A percentile compares a stretch with the other conserved stretches of the same genome.
Evolutionary conservation across 1,140 invertebrate genomes (phyloP).

Genomic region (Diabrotica undecimpunctata): DNA sequence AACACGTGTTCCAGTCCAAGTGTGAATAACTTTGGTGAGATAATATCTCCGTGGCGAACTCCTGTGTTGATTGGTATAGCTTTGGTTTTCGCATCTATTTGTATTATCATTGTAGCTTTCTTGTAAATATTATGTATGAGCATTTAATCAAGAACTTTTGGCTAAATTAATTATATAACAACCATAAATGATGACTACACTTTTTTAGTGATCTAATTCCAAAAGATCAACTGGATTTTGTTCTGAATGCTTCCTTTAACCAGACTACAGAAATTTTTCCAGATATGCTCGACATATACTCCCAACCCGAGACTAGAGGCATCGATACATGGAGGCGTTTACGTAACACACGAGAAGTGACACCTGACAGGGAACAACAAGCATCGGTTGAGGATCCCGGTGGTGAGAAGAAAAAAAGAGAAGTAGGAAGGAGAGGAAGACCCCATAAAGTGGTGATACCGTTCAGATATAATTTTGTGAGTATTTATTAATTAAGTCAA

Average conservation of each 20-base stretch:
- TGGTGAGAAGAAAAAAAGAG: slow-evolving; percentile 1
- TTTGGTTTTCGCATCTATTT: too few relatives aligned
- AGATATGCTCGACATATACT: slow-evolving; percentile 55
- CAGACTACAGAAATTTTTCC: slow-evolving; percentile 57
- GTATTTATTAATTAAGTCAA: too few relatives aligned
- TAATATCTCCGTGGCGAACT: too few relatives aligned
- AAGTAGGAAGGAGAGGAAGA: not conserved
- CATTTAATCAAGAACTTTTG: too few relatives aligned
- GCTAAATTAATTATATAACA: too few relatives aligned
- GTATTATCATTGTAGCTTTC: too few relatives aligned
- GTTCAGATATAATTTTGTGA: slow-evolving; percentile 34
- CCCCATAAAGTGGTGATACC: slow-evolving; percentile 16
- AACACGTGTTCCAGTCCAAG: too few relatives aligned
- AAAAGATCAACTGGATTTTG: slow-evolving; percentile 58
- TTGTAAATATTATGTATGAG: too few relatives aligned
- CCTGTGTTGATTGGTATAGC: too few relatives aligned
- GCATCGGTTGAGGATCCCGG: slow-evolving; percentile 9
- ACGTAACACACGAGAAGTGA: slow-evolving; percentile 54
- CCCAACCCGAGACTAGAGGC: slow-evolving; percentile 58
- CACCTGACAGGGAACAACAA: slow-evolving; percentile 41
- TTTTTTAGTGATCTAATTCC: slow-evolving; percentile 48
- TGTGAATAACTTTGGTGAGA: too few relatives aligned
- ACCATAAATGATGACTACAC: too few relatives aligned
- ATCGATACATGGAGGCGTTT: slow-evolving; percentile 54
- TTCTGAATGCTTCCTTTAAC: slow-evolving; percentile 57